phyloP scores from a whole-genome alignment of 30 jellyfish, hydroid and myxozoan species.

The Sanderia malayensis region DNA sequence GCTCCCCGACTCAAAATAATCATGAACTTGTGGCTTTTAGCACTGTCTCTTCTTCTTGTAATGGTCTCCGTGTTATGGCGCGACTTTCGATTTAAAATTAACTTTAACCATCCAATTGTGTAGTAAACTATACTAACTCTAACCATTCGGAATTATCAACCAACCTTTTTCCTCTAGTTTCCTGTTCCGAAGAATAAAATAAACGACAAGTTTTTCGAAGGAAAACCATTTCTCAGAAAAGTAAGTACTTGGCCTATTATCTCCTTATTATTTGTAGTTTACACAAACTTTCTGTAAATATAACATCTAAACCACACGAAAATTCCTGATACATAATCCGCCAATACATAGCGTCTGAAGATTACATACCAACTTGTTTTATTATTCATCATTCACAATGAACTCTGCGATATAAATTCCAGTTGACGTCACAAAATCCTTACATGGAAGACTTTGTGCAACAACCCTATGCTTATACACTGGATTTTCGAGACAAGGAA shows the following conservation, averaged over 20 bases:
- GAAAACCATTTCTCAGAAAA: conserved; percentile 76
- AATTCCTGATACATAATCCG: too few relatives aligned
- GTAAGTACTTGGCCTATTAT: too few relatives aligned
- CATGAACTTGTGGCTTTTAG: not conserved
- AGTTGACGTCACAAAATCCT: conserved; percentile 89
- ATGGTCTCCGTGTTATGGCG: not conserved
- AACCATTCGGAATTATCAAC: too few relatives aligned
- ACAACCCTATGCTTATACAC: conserved; percentile 81
- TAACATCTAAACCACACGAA: too few relatives aligned
- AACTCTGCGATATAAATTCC: not conserved
- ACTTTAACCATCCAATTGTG: too few relatives aligned
- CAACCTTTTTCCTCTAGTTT: conserved; percentile 47
- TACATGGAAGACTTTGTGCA: conserved; percentile 90
- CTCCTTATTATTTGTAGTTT: too few relatives aligned
- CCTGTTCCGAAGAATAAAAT: conserved; percentile 64
- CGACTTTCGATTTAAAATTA: too few relatives aligned
- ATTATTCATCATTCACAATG: not conserved
- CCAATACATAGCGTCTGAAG: too few relatives aligned
- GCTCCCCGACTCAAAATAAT: not conserved
- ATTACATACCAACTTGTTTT: not conserved
- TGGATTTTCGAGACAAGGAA: conserved; percentile 44
- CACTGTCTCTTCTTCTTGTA: not conserved
- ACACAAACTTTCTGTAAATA: too few relatives aligned
- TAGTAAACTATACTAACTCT: too few relatives aligned
- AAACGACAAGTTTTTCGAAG: conserved; percentile 70